Evolutionary conservation across 2,797 vertebrate species (phyloP).

Genomic region (Sebastes hubbsi): DNA sequence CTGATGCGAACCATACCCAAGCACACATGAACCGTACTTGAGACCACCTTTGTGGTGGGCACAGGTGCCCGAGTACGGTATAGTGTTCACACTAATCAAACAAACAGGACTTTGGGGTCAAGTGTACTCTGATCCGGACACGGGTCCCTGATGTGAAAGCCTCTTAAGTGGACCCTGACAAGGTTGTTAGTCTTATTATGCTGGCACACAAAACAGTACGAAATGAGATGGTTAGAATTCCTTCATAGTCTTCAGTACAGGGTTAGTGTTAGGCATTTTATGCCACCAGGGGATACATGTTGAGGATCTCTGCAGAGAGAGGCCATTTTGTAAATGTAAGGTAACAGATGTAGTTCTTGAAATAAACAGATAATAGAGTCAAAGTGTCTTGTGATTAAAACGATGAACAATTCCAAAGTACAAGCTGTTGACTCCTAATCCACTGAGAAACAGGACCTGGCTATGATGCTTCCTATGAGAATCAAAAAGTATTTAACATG

Average conservation of each 20-base stretch:
- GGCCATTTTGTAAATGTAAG: no score
- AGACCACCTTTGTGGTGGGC: no score
- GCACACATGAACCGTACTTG: no score
- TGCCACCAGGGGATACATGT: background rate
- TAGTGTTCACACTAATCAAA: no score
- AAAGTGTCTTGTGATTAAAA: background rate
- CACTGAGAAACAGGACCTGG: no score
- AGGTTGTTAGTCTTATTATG: background rate
- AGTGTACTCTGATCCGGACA: no score
- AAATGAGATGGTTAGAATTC: background rate
- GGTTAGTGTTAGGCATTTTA: background rate
- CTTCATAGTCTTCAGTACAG: background rate
- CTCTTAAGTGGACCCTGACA: background rate
- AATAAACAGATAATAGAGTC: background rate
- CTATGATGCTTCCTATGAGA: no score
- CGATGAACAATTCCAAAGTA: background rate
- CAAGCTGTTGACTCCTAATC: background rate
- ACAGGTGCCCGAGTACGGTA: no score
- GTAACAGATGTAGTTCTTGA: background rate
- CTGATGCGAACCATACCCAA: no score
- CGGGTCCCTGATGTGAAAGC: no score
- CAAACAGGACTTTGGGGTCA: rapidly evolving
- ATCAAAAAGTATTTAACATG: background rate
- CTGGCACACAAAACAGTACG: background rate
- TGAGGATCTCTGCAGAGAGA: background rate